Evolutionary conservation across 2,888 invertebrate genomes (phyloP).

Genomic region (Caenorhabditis panamensis): DNA sequence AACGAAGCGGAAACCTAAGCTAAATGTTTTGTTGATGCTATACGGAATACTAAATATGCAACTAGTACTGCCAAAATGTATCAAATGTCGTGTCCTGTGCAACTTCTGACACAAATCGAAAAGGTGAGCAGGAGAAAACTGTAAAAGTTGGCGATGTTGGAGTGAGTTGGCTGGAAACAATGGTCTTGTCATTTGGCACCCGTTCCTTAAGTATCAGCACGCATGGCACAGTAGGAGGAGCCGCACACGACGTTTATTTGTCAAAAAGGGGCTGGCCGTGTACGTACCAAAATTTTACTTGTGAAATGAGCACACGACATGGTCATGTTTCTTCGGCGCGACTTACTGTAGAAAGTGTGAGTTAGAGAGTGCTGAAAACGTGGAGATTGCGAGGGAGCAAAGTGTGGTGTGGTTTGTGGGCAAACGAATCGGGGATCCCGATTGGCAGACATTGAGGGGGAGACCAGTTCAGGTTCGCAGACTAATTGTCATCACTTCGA

Average conservation of each 20-base stretch:
- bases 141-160: too few relatives aligned
- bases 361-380: neutral
- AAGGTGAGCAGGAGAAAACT: neutral
- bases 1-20: neutral
- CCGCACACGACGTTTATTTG: slow-evolving; percentile 48
- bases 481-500: slow-evolving; percentile 45
- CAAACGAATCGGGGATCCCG: slow-evolving; percentile 54
- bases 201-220: slow-evolving; percentile 49
- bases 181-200: slow-evolving; percentile 50
- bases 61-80: neutral
- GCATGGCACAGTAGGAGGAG: slow-evolving; percentile 37
- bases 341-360: slow-evolving; percentile 39
- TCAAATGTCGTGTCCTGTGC: neutral
- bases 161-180: slow-evolving; percentile 22
- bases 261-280: slow-evolving; percentile 46
- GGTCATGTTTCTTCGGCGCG: slow-evolving; percentile 49
- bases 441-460: slow-evolving; percentile 27
- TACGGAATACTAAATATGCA: neutral
- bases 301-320: slow-evolving; percentile 58
- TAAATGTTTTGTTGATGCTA: neutral
- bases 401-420: slow-evolving; percentile 43
- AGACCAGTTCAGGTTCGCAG: slow-evolving; percentile 50
- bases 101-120: neutral
- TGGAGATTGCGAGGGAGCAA: neutral
- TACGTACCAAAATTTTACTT: slow-evolving; percentile 56